Evolutionary conservation across 2,797 vertebrate species (phyloP), one percentile per base, ranked within the genome.

Genomic region (Discoglossus pictus): DNA sequence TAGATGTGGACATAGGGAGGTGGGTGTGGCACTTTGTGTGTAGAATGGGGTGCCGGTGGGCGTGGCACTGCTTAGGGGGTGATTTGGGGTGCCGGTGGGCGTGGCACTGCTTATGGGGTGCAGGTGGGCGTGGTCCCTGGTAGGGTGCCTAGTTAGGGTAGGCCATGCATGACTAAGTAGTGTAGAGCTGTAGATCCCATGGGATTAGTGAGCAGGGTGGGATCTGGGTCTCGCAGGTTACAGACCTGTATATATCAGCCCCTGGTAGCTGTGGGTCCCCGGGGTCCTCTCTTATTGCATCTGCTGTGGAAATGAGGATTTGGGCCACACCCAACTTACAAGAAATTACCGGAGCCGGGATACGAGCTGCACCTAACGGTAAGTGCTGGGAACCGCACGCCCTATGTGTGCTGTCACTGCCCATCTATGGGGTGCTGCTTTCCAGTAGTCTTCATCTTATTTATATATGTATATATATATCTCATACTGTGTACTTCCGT

Each of bases 341-440:
- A 17, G 23, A 4, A 13, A 8, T 34, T n/a, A 21, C 7, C 16
- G 36, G 64, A 51, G n/a, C 11, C 58, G 44, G 17, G 60, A 31
- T 76, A 64, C 16, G 56, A 68, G 58, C 52, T 61, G 43, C 18
- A 24, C n/a, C 0, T 42, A 65, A 42, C 20, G 39, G 58, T 50
- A 43, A 36, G 11, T 36, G 34, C 62, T 44, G 20, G 48, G 21
- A 7, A 23, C 4, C 12, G 5, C 44, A 47, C 6, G 44, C 23
- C 20, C 44, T n/a, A n/a, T n/a, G n/a, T n/a, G n/a, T n/a, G n/a
- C n/a, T 8, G 6, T 47, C 44, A 21, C 20, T 3, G 2, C 20
- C 44, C 8, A 2, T 10, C 43, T n/a, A n/a, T n/a, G n/a, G n/a
- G n/a, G n/a, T n/a, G n/a, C n/a, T n/a, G n/a, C n/a, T n/a, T n/a